phyloP scores from a whole-genome alignment of 1,140 invertebrate species.

The Fopius arisanus region DNA sequence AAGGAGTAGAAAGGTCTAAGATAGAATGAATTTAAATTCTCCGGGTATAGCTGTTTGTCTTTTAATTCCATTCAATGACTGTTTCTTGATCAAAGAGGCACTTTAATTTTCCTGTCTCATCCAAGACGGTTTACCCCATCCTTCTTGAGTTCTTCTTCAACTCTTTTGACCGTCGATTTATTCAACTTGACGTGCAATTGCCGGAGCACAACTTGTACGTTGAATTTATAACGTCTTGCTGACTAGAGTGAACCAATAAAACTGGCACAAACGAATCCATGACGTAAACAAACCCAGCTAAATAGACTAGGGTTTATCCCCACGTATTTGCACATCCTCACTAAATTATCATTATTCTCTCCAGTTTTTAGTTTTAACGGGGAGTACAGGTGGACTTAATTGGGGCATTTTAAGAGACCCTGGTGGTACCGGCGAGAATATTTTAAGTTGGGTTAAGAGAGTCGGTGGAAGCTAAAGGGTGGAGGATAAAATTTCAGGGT shows the following conservation, averaged over 20 bases:
- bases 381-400: conserved; percentile 24
- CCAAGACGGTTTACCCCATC: background rate
- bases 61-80: background rate
- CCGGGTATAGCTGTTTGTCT: background rate
- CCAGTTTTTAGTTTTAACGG: background rate
- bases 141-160: background rate
- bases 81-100: background rate
- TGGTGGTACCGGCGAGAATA: conserved; percentile 17
- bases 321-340: background rate
- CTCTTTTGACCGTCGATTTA: conserved; percentile 4
- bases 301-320: background rate
- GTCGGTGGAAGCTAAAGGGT: background rate
- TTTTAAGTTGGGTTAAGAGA: conserved; percentile 17
- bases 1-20: too few species aligned
- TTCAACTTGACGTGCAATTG: background rate
- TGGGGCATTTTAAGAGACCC: conserved; percentile 25
- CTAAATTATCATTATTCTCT: background rate
- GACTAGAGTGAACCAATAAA: background rate
- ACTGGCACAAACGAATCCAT: background rate
- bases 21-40: background rate
- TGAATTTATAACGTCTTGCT: background rate
- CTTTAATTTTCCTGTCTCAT: background rate
- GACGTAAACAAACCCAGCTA: background rate
- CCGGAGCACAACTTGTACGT: background rate
- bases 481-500: conserved; percentile 25